Conservation (phyloP, 2,113 vertebrate species). For the Eulemur rufifrons region DNA sequence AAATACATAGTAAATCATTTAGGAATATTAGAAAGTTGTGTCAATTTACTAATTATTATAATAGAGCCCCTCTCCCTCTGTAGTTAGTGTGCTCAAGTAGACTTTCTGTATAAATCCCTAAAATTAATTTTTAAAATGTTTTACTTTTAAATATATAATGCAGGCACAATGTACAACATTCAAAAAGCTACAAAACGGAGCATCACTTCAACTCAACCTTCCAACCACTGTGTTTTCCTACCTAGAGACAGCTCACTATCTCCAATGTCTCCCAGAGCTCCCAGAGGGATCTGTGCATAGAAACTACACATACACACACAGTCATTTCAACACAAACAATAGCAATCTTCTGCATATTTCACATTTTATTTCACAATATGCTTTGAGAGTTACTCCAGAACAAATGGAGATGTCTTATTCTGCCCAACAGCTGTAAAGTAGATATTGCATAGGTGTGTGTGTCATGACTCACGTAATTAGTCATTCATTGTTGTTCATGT, state of each 20-base stretch:
- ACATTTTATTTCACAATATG: not conserved
- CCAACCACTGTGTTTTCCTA: not conserved
- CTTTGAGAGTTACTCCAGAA: not conserved
- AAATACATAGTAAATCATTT: not conserved
- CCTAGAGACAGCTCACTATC: not conserved
- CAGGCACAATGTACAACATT: not conserved
- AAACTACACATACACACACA: not conserved
- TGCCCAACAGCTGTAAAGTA: not conserved
- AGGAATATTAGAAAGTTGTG: not conserved
- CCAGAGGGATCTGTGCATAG: not conserved
- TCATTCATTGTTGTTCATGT: not conserved
- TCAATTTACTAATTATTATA: not conserved
- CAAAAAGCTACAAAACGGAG: not conserved
- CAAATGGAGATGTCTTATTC: not conserved
- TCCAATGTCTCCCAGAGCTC: not conserved
- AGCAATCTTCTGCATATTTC: not conserved
- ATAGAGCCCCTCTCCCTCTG: not conserved
- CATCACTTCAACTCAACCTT: not conserved
- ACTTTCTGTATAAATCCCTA: not conserved
- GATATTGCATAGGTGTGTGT: not conserved
- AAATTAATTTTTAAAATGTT: not conserved
- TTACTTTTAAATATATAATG: conserved; percentile 22
- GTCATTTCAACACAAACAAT: not conserved
- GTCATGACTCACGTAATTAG: not conserved
- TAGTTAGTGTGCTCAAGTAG: not conserved